These are phyloP conservation scores for Peribatodes rhomboidaria DNA, from an alignment of 2,888 invertebrate genomes.

Conservation along the genomic window DNA sequence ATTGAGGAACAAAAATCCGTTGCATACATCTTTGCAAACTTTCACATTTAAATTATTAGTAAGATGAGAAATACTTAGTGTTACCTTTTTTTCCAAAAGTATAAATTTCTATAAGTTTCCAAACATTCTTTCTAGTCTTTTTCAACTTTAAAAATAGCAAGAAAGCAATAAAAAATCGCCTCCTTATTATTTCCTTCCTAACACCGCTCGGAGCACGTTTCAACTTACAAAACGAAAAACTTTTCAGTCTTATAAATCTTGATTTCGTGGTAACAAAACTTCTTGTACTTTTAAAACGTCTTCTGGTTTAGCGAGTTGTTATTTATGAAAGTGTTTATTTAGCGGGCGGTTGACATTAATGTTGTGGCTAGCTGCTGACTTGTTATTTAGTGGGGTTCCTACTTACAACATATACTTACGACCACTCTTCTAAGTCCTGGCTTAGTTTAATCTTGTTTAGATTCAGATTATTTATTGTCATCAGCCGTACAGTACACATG, in stretches of 20 bases:
- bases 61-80: no score
- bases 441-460: no score
- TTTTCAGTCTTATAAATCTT: constrained; percentile 41
- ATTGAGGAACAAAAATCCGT: no score
- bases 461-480: no score
- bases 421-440: no score
- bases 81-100: no score
- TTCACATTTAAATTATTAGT: no score
- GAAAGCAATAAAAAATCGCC: constrained; percentile 3
- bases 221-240: constrained; percentile 29
- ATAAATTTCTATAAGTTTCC: no score
- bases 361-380: background rate
- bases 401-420: no score
- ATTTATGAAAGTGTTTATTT: constrained; percentile 17
- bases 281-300: constrained; percentile 21
- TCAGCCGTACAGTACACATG: no score
- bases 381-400: background rate
- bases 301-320: constrained; percentile 16
- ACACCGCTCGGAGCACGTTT: constrained; percentile 24
- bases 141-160: background rate
- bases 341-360: background rate
- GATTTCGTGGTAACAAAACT: constrained; percentile 23
- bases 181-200: constrained; percentile 11
- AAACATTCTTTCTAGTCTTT: background rate
- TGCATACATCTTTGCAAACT: no score